Base-by-base conservation (phyloP, 2,113 vertebrate species). In the Poicephalus meyeri region DNA sequence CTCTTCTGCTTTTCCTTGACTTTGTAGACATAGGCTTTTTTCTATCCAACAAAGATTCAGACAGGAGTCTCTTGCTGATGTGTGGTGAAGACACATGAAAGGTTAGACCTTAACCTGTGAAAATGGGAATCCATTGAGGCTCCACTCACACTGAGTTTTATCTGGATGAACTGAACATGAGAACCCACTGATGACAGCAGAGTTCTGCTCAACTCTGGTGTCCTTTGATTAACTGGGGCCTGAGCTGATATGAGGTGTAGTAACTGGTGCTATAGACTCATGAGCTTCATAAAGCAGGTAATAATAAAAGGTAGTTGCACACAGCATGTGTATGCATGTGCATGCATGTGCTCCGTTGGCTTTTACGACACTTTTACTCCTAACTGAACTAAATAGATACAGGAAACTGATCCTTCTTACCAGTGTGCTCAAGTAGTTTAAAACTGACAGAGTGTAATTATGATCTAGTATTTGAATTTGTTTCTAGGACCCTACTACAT, bases 291-390 rank as follows among this genome's bases (percentile, higher is more conserved):
- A 58, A 58, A 74, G 7, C 9, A 65, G 53, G 29, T 17, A 37
- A 7, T 6, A 44, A 73, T 39, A 72, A 94, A 50, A 72, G 6
- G 16, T 25, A 10, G 9, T 68, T 35, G 33, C 24, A n/a, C 37
- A 41, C 10, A 58, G 9, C 11, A 13, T 2, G 0, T 68, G 76
- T 77, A 55, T 37, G 7, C 3, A 0, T 46, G 12, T 41, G 44
- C 25, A 55, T 37, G 9, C 3, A 0, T 46, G 12, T 41, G 44
- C 25, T 80, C 20, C 23, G 18, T 23, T 73, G 53, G 10, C 35
- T 31, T 91, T 80, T 60, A 60, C 50, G 76, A 50, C 14, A 16
- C 46, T 11, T 85, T 74, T 87, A 44, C 31, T 15, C 37, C 8
- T 17, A 65, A 68, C 58, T 20, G 1, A 66, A 28, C 25, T 52